phyloP scores from a whole-genome alignment of 1,140 invertebrate species.

The Drosophila yakuba region DNA sequence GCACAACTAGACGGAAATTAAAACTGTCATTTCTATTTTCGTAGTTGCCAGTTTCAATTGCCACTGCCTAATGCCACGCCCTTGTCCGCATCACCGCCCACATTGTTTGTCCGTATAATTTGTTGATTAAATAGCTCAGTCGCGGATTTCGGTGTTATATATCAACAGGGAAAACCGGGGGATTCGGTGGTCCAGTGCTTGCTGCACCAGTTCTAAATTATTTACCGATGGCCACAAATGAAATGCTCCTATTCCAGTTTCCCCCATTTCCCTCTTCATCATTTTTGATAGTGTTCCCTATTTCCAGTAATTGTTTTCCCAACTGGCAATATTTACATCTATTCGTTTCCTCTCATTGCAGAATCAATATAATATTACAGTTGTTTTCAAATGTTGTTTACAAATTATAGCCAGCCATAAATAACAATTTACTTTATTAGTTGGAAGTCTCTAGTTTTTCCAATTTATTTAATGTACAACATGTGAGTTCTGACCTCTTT shows the following conservation, averaged over 20 bases:
- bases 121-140: slow-evolving; percentile 41
- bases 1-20: background rate
- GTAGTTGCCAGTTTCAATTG: slow-evolving; percentile 5
- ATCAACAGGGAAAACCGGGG: slow-evolving; percentile 7
- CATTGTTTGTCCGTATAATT: slow-evolving; percentile 36
- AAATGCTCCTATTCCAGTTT: slow-evolving; percentile 15
- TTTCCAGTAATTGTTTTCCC: slow-evolving; percentile 30
- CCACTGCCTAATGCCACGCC: slow-evolving; percentile 11
- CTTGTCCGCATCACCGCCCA: slow-evolving; percentile 1
- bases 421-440: background rate
- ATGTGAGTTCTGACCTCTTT: too few relatives aligned
- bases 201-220: slow-evolving; percentile 42
- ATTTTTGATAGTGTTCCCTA: slow-evolving; percentile 7
- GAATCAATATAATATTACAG: background rate
- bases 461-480: background rate
- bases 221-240: slow-evolving; percentile 50
- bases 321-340: slow-evolving; percentile 3
- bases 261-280: background rate
- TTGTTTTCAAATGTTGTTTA: slow-evolving; percentile 18
- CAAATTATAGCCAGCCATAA: background rate
- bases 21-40: slow-evolving; percentile 2
- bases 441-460: background rate
- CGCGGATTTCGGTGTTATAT: slow-evolving; percentile 14
- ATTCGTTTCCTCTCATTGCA: background rate
- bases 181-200: slow-evolving; percentile 12